Percentiles rank a stretch among this genome's conserved stretches.
Conservation (phyloP, 2,797 vertebrate species). For the Brotula barbata region DNA sequence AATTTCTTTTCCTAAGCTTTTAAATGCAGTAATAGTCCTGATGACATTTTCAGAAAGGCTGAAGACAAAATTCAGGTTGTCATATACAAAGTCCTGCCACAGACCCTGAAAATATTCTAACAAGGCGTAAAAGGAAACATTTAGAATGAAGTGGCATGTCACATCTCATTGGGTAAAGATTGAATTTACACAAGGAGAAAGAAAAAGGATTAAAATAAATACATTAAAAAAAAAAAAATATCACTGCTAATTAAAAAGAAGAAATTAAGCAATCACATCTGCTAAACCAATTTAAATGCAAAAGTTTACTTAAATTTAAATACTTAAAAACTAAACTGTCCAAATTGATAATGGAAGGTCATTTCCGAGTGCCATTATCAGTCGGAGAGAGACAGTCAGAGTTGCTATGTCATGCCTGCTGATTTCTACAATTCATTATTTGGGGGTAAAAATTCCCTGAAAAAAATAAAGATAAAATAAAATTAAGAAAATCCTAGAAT, state of each 20-base stretch:
- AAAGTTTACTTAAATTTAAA: conserved; percentile 60
- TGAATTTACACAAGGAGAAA: conserved; percentile 44
- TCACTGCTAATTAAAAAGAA: conserved; percentile 54
- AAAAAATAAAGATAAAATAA: conserved; percentile 22
- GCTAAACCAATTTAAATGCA: conserved; percentile 58
- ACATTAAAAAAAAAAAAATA: conserved; percentile 35
- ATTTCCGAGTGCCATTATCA: conserved; percentile 30
- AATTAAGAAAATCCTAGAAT: conserved; percentile 13
- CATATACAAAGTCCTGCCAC: conserved; percentile 44
- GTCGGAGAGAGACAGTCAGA: conserved; percentile 26
- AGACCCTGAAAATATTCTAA: conserved; percentile 42
- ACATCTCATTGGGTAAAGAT: conserved; percentile 39
- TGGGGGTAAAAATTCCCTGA: conserved; percentile 33
- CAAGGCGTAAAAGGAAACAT: conserved; percentile 20
- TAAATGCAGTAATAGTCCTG: background rate
- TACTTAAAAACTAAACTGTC: conserved; percentile 20
- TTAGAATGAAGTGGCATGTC: conserved; percentile 22
- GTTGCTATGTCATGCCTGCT: conserved; percentile 19
- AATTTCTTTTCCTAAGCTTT: background rate
- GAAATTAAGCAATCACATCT: conserved; percentile 52
- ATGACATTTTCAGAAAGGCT: no score
- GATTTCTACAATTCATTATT: conserved; percentile 30
- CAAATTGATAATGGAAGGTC: conserved; percentile 36
- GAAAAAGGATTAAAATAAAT: conserved; percentile 72
- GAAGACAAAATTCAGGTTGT: no score